phyloP scores from a whole-genome alignment of 2,888 invertebrate species.

The Rambutsinella grinnellia region DNA sequence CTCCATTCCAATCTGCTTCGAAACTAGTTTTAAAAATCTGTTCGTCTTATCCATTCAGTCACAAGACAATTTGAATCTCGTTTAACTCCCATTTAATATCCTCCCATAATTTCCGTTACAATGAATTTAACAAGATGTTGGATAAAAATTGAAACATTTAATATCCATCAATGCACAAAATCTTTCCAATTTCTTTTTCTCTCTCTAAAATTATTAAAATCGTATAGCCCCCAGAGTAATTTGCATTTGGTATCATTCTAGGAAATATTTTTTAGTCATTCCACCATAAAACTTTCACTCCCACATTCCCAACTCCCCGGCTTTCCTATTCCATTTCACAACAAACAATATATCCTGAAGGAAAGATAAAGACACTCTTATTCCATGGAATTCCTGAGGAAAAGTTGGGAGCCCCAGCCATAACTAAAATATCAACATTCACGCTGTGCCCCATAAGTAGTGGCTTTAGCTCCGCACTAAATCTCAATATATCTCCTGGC shows the following conservation, averaged over 20 bases:
- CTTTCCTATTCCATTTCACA: too few species aligned
- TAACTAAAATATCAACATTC: too few species aligned
- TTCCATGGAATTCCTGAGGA: not conserved
- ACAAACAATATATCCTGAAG: too few species aligned
- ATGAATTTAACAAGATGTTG: not conserved
- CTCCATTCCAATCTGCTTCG: too few species aligned
- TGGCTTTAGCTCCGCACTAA: conserved; percentile 5
- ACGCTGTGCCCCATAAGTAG: not conserved
- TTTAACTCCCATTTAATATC: not conserved
- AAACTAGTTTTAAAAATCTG: too few species aligned
- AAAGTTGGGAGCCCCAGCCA: not conserved
- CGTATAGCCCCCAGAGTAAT: not conserved
- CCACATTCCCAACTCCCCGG: too few species aligned
- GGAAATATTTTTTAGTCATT: too few species aligned
- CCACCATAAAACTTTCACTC: not conserved
- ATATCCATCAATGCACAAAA: too few species aligned
- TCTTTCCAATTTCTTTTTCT: not conserved
- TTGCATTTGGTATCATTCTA: not conserved
- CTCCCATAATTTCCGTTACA: not conserved
- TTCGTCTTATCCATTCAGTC: too few species aligned
- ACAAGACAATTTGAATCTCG: not conserved
- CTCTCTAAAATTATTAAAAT: not conserved
- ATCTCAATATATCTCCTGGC: conserved; percentile 21
- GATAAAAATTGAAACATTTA: not conserved
- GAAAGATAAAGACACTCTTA: not conserved